Conservation (phyloP, 2,113 vertebrate species). For the Aythya baeri region DNA sequence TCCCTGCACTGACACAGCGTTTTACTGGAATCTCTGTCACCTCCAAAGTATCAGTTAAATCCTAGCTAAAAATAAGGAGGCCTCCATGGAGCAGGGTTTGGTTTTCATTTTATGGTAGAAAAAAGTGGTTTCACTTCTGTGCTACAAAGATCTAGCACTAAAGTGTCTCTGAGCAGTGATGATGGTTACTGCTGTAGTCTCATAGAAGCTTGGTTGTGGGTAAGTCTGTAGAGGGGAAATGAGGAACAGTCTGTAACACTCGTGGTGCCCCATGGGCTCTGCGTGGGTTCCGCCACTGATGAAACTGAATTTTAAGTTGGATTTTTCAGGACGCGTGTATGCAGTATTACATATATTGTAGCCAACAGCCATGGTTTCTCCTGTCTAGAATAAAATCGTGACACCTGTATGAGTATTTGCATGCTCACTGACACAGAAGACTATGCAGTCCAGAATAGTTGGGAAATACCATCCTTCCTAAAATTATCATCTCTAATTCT, state of each 20-base stretch:
- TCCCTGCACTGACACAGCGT: no score
- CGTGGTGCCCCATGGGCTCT: not conserved
- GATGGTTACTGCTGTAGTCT: not conserved
- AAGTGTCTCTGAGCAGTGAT: not conserved
- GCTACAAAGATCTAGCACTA: not conserved
- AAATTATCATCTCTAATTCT: not conserved
- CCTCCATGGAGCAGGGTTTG: not conserved
- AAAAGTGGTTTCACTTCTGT: not conserved
- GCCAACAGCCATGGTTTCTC: not conserved
- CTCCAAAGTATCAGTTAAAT: not conserved
- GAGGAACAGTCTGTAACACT: not conserved
- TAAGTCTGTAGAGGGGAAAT: not conserved
- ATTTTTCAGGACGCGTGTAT: not conserved
- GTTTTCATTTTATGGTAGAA: not conserved
- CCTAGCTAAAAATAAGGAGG: not conserved
- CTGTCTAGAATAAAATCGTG: not conserved
- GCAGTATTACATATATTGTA: rapidly evolving
- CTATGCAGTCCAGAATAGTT: not conserved
- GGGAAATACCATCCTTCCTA: not conserved
- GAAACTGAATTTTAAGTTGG: not conserved
- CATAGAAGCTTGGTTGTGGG: rapidly evolving
- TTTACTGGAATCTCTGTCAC: not conserved
- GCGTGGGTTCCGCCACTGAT: not conserved
- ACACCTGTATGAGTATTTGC: not conserved
- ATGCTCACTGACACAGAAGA: not conserved